phyloP scores from a whole-genome alignment of 2,113 vertebrate genomes.

The Nothobranchius kuhntae region DNA sequence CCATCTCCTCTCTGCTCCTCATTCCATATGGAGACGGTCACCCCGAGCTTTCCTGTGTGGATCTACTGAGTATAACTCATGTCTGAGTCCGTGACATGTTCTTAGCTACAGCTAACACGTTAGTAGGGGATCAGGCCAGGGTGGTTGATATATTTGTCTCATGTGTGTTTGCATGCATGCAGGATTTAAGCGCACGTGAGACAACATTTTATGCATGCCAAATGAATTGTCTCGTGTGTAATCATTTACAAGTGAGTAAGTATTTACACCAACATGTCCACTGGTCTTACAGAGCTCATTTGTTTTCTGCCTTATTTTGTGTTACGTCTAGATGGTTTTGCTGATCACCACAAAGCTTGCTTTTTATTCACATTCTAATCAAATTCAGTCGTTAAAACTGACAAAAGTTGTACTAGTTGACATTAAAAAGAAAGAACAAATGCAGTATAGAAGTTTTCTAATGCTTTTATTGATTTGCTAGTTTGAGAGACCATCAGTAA shows the following conservation, averaged over 20 bases:
- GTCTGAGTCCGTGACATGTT: conserved; percentile 1
- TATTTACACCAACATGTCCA: conserved; percentile 15
- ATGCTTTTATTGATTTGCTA: too few relatives aligned
- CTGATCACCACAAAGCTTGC: neutral
- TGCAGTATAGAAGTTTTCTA: too few relatives aligned
- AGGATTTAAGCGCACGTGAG: neutral
- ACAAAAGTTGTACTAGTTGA: conserved; percentile 6
- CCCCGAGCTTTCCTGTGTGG: conserved; percentile 5
- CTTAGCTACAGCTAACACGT: neutral
- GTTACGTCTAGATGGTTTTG: neutral
- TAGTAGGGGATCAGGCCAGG: conserved; percentile 1
- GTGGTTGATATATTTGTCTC: neutral
- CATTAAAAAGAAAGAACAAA: too few relatives aligned
- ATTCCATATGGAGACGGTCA: conserved; percentile 7
- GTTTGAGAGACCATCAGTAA: neutral
- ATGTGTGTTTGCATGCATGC: neutral
- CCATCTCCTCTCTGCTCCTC: neutral
- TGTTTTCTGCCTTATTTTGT: too few relatives aligned
- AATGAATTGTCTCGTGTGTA: too few relatives aligned
- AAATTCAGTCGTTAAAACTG: neutral
- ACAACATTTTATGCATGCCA: neutral
- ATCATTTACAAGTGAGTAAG: too few relatives aligned
- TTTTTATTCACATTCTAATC: neutral
- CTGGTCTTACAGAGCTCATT: neutral
- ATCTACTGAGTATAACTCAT: neutral